A percentile compares a stretch with the other conserved stretches of the same genome.
phyloP scores from a whole-genome alignment of 2,888 invertebrate genomes.

The Dryococelus australis region DNA sequence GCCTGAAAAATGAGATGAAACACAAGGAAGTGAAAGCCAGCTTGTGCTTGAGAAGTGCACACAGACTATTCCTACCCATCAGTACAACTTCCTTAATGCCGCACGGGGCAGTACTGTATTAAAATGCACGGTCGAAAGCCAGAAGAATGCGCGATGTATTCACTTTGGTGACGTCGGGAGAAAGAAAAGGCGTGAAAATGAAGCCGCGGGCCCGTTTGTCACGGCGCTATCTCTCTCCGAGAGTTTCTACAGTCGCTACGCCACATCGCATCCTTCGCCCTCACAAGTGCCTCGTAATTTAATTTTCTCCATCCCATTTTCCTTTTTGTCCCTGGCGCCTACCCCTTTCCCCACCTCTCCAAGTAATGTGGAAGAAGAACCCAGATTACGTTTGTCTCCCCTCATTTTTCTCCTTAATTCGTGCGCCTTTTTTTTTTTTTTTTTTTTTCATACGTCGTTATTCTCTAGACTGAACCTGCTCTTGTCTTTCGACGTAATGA shows the following conservation, averaged over 20 bases:
- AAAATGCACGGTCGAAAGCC: too few relatives aligned
- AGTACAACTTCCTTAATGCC: too few relatives aligned
- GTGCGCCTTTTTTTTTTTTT: not conserved
- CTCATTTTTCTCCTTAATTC: conserved; percentile 11
- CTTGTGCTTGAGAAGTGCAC: too few relatives aligned
- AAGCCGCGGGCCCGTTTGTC: not conserved
- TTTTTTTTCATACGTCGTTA: not conserved
- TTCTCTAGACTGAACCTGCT: not conserved
- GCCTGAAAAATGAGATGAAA: too few relatives aligned
- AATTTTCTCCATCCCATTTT: conserved; percentile 2
- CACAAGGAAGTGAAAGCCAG: too few relatives aligned
- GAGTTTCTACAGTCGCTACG: not conserved
- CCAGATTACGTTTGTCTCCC: conserved; percentile 16
- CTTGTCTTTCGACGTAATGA: not conserved
- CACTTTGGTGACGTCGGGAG: too few relatives aligned
- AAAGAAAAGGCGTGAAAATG: not conserved
- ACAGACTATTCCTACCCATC: too few relatives aligned
- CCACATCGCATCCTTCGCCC: too few relatives aligned
- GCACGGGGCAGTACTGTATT: too few relatives aligned
- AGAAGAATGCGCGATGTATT: too few relatives aligned
- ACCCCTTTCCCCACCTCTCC: not conserved
- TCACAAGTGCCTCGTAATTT: conserved; percentile 9
- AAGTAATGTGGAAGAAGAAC: not conserved
- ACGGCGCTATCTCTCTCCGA: not conserved
- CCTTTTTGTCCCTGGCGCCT: not conserved